Evolutionary conservation across 2,113 vertebrate species (phyloP), one percentile per base, ranked within the genome.

Genomic region (Brienomyrus longianalis): DNA sequence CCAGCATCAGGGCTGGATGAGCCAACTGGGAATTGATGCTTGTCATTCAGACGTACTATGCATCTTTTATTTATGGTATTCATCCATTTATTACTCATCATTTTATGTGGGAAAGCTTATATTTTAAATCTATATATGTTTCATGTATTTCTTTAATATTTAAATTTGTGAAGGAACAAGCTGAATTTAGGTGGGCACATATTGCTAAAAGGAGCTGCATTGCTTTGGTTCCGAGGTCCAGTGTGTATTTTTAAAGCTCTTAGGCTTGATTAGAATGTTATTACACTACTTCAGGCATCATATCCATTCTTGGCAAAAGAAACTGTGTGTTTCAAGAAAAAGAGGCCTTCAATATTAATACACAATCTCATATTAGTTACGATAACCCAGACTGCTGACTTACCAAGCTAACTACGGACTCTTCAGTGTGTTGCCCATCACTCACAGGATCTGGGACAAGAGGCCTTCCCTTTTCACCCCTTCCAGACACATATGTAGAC

Each of bases 361-460:
- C 23, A 51, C 8, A 51, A 23, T 50, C 83, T 50, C 47, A 48
- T 3, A 13, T 51, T 21, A 45, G 15, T 19, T 80, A 43, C 2
- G 5, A 74, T 91, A 87, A 89, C 88, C 80, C 19, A 88, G 50
- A n/a, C 48, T 59, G 92, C 90, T 93, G 93, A 93, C 85, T 92
- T 92, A 90, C 90, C 93, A 92, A 90, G 90, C 89, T 89, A 84
- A 88, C 77, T 89, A 88, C 59, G 83, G 89, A 92, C 86, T 87
- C 83, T 89, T 83, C 91, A 31, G 88, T 86, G 88, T 93, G 91
- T 92, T 91, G 70, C 93, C 31, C 62, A 35, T 88, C 35, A 15
- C 45, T 89, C 84, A 89, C 85, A 62, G 56, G 70, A 39, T 45
- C 83, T 27, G 39, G 39, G 39, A 39, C 39, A 39, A 39, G 2